phyloP scores from a whole-genome alignment of 1,140 invertebrate species.

The Leptopilina clavipes region DNA sequence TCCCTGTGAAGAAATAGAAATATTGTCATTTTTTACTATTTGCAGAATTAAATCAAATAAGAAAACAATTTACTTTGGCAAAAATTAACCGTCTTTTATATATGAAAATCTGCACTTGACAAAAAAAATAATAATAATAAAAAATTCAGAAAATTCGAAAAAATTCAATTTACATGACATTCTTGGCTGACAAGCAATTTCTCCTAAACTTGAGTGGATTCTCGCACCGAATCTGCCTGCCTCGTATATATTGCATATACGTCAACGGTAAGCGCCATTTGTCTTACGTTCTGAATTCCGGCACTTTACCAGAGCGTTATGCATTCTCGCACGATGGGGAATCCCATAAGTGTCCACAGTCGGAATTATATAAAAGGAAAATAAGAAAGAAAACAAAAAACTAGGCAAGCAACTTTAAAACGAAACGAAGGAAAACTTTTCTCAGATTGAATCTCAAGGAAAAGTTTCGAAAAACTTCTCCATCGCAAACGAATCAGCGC shows the following conservation, averaged over 20 bases:
- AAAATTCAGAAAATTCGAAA: not conserved
- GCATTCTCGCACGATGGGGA: constrained; percentile 40
- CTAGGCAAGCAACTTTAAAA: not conserved
- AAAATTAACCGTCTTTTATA: no score
- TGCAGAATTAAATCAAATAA: no score
- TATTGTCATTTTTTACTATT: no score
- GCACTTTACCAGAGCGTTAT: constrained; percentile 37
- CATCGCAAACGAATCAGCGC: no score
- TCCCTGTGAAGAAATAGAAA: no score
- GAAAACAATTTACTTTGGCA: no score
- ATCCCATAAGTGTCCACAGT: constrained; percentile 38
- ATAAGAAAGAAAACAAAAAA: not conserved
- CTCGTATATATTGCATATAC: constrained; percentile 42
- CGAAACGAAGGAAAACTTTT: not conserved
- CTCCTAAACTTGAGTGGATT: constrained; percentile 28
- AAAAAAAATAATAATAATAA: no score
- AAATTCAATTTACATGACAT: constrained; percentile 15
- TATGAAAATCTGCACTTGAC: not conserved
- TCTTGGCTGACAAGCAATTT: constrained; percentile 26
- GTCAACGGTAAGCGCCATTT: constrained; percentile 42
- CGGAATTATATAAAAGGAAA: not conserved
- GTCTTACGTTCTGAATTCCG: constrained; percentile 39
- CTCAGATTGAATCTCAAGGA: constrained; percentile 17
- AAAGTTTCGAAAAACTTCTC: not conserved
- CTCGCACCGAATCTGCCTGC: not conserved